Conservation (phyloP, 2,888 invertebrate species). For the Hemistola chrysoprasaria region DNA sequence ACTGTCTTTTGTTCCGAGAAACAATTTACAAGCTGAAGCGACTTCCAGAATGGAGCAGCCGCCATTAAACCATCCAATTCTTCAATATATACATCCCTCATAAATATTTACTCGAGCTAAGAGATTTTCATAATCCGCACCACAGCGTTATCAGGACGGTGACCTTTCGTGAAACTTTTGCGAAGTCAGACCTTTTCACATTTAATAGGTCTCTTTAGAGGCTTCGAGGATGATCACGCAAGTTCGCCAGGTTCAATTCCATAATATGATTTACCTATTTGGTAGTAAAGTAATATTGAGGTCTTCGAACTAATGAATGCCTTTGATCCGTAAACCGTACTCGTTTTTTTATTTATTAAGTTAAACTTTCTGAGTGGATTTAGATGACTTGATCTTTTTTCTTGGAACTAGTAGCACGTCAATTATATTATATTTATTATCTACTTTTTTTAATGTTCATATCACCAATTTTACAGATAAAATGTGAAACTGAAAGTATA, state of each 20-base stretch:
- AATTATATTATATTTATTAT: too few species aligned
- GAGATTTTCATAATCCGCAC: conserved; percentile 21
- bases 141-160: conserved; percentile 29
- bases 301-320: conserved; percentile 6
- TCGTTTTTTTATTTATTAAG: too few species aligned
- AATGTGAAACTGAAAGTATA: too few species aligned
- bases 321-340: too few species aligned
- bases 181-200: conserved; percentile 21
- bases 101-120: conserved; percentile 20
- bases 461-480: too few species aligned
- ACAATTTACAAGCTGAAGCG: conserved; percentile 8
- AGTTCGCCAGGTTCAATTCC: conserved; percentile 24
- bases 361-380: too few species aligned
- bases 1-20: conserved; percentile 4
- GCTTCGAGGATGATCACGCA: conserved; percentile 23
- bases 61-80: conserved; percentile 8
- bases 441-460: too few species aligned
- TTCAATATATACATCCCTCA: conserved; percentile 10
- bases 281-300: conserved; percentile 11
- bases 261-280: conserved; percentile 14
- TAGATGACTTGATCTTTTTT: too few species aligned
- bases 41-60: conserved; percentile 1
- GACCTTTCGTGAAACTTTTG: conserved; percentile 30
- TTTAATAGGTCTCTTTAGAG: conserved; percentile 28
- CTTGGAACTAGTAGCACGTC: too few species aligned